Evolutionary conservation across 1,140 invertebrate genomes (phyloP).

Genomic region (Philotrypesis tridentata): DNA sequence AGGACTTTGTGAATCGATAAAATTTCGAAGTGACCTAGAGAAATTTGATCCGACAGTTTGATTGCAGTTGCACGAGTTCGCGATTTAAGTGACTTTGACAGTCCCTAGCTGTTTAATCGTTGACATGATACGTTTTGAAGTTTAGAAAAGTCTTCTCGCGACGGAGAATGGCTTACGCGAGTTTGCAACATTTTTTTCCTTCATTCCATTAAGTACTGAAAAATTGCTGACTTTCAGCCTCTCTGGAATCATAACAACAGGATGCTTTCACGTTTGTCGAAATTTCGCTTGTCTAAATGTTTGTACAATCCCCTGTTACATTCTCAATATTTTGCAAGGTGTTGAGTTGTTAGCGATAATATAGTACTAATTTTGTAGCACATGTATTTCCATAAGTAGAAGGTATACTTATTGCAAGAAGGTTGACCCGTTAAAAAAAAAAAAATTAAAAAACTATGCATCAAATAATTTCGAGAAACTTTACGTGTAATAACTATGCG

Average conservation of each 20-base stretch:
- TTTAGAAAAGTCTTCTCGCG: neutral
- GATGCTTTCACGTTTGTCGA: too few species aligned
- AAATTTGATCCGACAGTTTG: slow-evolving; percentile 45
- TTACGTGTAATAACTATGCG: too few species aligned
- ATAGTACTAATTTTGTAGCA: too few species aligned
- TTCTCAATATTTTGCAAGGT: too few species aligned
- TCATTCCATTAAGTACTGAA: slow-evolving; percentile 2
- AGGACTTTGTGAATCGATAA: neutral
- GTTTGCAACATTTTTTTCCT: neutral
- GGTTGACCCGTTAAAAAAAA: too few species aligned
- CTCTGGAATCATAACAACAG: neutral
- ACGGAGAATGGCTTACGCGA: neutral
- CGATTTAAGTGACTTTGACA: slow-evolving; percentile 36
- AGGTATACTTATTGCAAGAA: too few species aligned
- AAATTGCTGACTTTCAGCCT: neutral
- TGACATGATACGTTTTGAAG: slow-evolving; percentile 22
- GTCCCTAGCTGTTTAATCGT: neutral
- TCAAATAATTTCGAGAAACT: too few species aligned
- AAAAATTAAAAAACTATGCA: too few species aligned
- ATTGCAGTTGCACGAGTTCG: slow-evolving; percentile 46
- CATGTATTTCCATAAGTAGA: too few species aligned
- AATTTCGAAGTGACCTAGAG: slow-evolving; percentile 37
- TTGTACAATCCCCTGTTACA: too few species aligned
- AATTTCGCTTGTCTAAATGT: too few species aligned
- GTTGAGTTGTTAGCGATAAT: too few species aligned